A percentile compares a stretch with the other conserved stretches of the same genome.
phyloP scores from a whole-genome alignment of 2,888 invertebrate genomes.

The Tenthredo livida region DNA sequence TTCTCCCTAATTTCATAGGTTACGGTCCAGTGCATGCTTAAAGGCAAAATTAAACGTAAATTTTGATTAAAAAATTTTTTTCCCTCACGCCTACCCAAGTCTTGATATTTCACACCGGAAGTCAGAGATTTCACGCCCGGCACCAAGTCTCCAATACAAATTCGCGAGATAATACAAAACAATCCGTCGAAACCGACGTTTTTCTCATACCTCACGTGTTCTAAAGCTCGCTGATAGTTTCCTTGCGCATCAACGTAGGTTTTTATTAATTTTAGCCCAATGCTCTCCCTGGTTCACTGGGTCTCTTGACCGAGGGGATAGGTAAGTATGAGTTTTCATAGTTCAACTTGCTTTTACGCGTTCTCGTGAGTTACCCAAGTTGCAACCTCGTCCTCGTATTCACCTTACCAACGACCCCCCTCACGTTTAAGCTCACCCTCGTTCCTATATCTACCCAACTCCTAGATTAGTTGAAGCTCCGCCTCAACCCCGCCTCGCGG shows the following conservation, averaged over 20 bases:
- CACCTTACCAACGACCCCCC: slow-evolving; percentile 27
- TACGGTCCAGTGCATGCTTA: slow-evolving; percentile 16
- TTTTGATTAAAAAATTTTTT: slow-evolving; percentile 16
- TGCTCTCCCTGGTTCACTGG: not conserved
- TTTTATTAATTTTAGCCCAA: not conserved
- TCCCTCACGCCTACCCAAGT: not conserved
- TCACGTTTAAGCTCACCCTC: slow-evolving; percentile 45
- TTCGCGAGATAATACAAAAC: not conserved
- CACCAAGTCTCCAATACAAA: not conserved
- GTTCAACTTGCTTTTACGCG: slow-evolving; percentile 27
- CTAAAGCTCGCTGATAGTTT: not conserved
- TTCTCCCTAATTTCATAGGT: slow-evolving; percentile 31
- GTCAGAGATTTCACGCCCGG: not conserved
- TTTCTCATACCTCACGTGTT: not conserved
- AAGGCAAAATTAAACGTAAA: slow-evolving; percentile 31
- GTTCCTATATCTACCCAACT: slow-evolving; percentile 24
- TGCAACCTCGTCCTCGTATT: slow-evolving; percentile 43
- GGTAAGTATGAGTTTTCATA: slow-evolving; percentile 50
- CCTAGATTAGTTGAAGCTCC: slow-evolving; percentile 53
- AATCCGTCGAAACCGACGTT: not conserved
- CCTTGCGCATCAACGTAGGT: not conserved
- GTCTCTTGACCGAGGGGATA: not conserved
- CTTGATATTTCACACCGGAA: slow-evolving; percentile 19
- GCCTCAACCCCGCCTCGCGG: slow-evolving; percentile 14
- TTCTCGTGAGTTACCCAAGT: slow-evolving; percentile 11